Conservation (phyloP, 2,113 vertebrate genomes). For the Gymnocephalus cernua region DNA sequence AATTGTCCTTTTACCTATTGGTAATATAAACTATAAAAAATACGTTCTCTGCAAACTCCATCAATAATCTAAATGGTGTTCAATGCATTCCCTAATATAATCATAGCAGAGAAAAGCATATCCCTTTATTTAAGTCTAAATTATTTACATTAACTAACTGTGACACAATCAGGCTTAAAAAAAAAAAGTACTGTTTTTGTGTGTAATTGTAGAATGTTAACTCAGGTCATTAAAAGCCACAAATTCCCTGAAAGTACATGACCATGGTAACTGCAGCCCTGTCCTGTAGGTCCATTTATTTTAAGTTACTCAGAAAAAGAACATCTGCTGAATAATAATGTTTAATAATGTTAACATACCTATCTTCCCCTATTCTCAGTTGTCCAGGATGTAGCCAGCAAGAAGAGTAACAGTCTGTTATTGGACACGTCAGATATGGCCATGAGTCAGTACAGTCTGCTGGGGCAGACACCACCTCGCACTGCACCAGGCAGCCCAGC, state of each 20-base stretch:
- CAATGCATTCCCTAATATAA: not conserved
- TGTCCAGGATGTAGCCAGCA: slow-evolving; percentile 61
- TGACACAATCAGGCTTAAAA: not conserved
- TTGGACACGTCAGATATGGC: slow-evolving; percentile 67
- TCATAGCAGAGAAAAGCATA: not conserved
- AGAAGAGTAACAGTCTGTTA: slow-evolving; percentile 51
- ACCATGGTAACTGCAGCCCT: not conserved
- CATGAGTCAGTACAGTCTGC: slow-evolving; percentile 72
- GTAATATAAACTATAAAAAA: too few species aligned
- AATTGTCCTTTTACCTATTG: too few species aligned
- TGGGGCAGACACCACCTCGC: slow-evolving; percentile 49
- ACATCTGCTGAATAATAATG: not conserved
- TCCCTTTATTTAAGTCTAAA: not conserved
- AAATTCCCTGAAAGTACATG: not conserved
- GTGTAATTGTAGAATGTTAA: not conserved
- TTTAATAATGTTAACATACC: not conserved
- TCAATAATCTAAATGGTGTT: not conserved
- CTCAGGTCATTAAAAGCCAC: not conserved
- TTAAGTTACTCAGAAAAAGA: not conserved
- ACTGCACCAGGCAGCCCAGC: slow-evolving; percentile 53
- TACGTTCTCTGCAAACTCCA: not conserved
- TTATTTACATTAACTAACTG: not conserved
- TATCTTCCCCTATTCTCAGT: slow-evolving; percentile 39
- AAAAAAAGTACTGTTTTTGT: too few species aligned
- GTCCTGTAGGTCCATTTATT: not conserved